Conservation (phyloP, 2,888 invertebrate species). For the Sceliomorpha sp. region DNA sequence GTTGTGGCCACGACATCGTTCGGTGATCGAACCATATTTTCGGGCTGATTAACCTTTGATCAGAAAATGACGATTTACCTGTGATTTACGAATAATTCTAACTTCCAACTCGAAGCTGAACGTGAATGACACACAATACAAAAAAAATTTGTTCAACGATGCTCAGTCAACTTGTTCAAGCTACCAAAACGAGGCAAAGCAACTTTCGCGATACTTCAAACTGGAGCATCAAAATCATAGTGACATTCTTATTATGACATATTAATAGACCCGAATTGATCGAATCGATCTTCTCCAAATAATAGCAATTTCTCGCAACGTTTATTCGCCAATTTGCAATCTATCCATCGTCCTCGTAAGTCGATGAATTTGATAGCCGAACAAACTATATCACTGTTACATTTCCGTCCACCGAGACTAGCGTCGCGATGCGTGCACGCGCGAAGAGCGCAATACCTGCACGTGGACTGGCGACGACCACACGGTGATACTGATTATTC, state of each 20-base stretch:
- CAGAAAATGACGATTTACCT: background rate
- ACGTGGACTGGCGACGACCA: constrained; percentile 63
- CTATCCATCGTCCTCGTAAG: background rate
- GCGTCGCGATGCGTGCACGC: constrained; percentile 41
- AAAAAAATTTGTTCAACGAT: constrained; percentile 4
- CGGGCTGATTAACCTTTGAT: too few relatives aligned
- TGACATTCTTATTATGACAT: background rate
- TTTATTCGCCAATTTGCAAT: background rate
- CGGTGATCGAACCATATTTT: too few relatives aligned
- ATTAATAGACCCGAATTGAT: constrained; percentile 6
- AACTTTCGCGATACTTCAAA: constrained; percentile 29
- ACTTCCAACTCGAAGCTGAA: too few relatives aligned
- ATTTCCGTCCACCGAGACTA: constrained; percentile 1
- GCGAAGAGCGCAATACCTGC: constrained; percentile 50
- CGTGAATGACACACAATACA: too few relatives aligned
- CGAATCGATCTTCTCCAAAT: too few relatives aligned
- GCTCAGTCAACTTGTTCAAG: constrained; percentile 27
- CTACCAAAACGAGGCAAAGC: constrained; percentile 23
- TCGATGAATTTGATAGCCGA: too few relatives aligned
- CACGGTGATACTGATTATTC: constrained; percentile 58
- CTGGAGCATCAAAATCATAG: constrained; percentile 11
- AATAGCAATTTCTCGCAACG: background rate
- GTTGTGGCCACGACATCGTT: too few relatives aligned
- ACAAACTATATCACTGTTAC: too few relatives aligned
- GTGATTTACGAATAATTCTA: background rate